Conservation (phyloP, 2,113 vertebrate genomes). For the Podarcis cretensis region DNA sequence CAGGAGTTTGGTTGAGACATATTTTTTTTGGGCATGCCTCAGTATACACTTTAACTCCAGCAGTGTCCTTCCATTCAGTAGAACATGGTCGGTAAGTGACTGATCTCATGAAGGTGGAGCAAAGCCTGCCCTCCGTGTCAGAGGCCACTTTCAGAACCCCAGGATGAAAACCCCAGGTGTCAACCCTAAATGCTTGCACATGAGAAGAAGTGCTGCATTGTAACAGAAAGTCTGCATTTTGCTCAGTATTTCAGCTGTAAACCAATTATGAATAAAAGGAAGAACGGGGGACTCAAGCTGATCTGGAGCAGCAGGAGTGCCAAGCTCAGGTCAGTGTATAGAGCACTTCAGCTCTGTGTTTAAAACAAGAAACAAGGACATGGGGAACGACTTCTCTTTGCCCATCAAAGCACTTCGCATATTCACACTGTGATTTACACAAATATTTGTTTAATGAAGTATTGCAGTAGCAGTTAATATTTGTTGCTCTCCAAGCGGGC, state of each 20-base stretch:
- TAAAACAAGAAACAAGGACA: constrained; percentile 52
- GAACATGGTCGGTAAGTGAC: constrained; percentile 4
- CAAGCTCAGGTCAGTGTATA: not conserved
- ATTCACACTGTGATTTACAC: constrained; percentile 64
- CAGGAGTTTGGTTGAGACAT: not conserved
- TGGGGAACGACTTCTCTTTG: constrained; percentile 40
- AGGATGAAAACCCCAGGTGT: constrained; percentile 8
- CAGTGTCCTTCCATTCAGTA: constrained; percentile 19
- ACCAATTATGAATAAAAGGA: constrained; percentile 22
- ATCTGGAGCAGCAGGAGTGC: constrained; percentile 51
- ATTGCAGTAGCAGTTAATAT: constrained; percentile 63
- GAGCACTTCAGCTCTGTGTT: constrained; percentile 20
- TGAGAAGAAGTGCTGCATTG: constrained; percentile 14
- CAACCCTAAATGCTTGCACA: constrained; percentile 3
- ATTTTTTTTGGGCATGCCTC: not conserved
- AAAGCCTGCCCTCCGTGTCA: constrained; percentile 21
- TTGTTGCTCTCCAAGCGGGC: constrained; percentile 55
- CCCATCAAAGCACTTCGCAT: constrained; percentile 53
- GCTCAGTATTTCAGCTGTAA: constrained; percentile 41
- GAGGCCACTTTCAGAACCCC: not conserved
- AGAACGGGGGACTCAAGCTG: constrained; percentile 54
- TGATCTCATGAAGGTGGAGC: not conserved
- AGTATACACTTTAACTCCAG: not conserved
- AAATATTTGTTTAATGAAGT: constrained; percentile 65
- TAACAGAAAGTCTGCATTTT: constrained; percentile 4